Conservation (phyloP, 2,113 vertebrate species). For the Nasalis larvatus region DNA sequence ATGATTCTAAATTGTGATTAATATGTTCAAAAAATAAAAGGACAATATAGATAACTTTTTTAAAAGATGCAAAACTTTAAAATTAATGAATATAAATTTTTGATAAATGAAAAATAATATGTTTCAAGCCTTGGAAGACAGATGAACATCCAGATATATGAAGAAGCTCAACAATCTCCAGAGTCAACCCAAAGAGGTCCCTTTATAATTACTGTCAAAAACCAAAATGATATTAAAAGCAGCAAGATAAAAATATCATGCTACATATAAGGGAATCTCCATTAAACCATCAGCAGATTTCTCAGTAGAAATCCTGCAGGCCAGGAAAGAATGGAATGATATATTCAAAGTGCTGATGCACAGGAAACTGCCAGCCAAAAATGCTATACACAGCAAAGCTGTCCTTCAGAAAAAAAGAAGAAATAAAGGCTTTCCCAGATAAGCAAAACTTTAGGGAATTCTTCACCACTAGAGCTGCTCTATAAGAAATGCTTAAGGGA, state of each 20-base stretch:
- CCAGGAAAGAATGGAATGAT: neutral
- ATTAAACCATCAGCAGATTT: neutral
- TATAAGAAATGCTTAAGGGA: neutral
- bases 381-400: neutral
- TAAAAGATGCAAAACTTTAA: neutral
- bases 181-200: neutral
- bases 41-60: neutral
- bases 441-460: neutral
- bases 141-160: neutral
- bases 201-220: neutral
- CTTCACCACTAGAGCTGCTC: neutral
- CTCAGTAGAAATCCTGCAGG: neutral
- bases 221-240: neutral
- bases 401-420: neutral
- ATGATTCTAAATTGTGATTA: neutral
- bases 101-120: neutral
- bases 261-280: neutral
- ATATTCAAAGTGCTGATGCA: neutral
- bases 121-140: neutral
- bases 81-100: neutral
- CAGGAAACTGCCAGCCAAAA: neutral
- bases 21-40: neutral
- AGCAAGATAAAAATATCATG: neutral
- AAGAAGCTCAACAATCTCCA: neutral
- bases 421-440: neutral